Conservation (phyloP, 1,140 invertebrate genomes). For the Drosophila sechellia region DNA sequence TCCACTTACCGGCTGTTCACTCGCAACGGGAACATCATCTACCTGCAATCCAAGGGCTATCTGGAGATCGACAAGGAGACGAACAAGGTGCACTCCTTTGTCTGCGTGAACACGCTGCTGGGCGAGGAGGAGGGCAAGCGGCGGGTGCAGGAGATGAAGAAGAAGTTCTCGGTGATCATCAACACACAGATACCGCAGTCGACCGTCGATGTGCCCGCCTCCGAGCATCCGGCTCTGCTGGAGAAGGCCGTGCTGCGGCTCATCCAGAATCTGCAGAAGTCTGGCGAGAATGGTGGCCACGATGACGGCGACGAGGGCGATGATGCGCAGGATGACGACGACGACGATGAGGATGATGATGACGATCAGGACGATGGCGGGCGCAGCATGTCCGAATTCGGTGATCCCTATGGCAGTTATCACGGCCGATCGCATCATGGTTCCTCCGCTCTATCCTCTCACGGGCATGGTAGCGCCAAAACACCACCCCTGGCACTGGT, state of each 20-base stretch:
- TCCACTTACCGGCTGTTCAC: slow-evolving; percentile 93
- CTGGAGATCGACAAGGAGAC: slow-evolving; percentile 90
- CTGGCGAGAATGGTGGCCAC: slow-evolving; percentile 56
- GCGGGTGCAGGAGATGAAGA: slow-evolving; percentile 90
- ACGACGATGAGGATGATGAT: slow-evolving; percentile 47
- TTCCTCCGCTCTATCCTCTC: slow-evolving; percentile 25
- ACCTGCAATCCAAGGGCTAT: slow-evolving; percentile 91
- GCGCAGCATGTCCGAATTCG: slow-evolving; percentile 32
- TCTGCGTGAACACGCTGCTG: slow-evolving; percentile 93
- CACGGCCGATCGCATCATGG: slow-evolving; percentile 28
- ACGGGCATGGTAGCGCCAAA: slow-evolving; percentile 57
- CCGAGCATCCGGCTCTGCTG: slow-evolving; percentile 88
- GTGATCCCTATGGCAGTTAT: slow-evolving; percentile 24
- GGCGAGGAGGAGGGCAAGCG: slow-evolving; percentile 89
- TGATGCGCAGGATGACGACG: slow-evolving; percentile 45
- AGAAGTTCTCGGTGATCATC: slow-evolving; percentile 88
- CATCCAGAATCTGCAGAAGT: slow-evolving; percentile 86
- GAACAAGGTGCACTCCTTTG: slow-evolving; percentile 91
- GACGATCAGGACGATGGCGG: slow-evolving; percentile 44
- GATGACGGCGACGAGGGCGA: slow-evolving; percentile 41
- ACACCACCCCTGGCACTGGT: slow-evolving; percentile 84
- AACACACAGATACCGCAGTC: slow-evolving; percentile 84
- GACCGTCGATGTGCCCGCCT: slow-evolving; percentile 85
- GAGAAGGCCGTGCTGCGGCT: slow-evolving; percentile 89
- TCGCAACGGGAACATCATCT: slow-evolving; percentile 92